Percentiles rank a stretch among this genome's conserved stretches.
These are phyloP conservation scores for Corythoichthys intestinalis DNA, from an alignment of 2,113 vertebrate genomes.

Conservation along the genomic window DNA sequence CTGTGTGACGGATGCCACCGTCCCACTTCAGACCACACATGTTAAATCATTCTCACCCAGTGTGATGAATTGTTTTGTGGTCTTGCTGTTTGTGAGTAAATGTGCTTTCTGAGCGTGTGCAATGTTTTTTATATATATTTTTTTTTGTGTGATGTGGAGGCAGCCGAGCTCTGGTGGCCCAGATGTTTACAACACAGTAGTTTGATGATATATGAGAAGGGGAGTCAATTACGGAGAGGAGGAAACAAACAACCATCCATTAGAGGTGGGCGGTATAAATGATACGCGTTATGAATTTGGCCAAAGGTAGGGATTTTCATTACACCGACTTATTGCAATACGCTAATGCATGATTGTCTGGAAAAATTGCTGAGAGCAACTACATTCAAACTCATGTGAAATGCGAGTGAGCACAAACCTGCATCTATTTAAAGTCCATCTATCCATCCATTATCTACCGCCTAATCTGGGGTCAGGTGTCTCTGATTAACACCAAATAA, in stretches of 20 bases:
- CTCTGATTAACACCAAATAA: too few relatives aligned
- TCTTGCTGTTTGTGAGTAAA: constrained; percentile 10
- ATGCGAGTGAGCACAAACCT: too few relatives aligned
- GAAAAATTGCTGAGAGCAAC: too few relatives aligned
- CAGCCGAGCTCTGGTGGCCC: constrained; percentile 34
- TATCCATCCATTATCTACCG: too few relatives aligned
- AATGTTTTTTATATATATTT: constrained; percentile 15
- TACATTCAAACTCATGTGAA: too few relatives aligned
- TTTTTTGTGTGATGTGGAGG: constrained; percentile 11
- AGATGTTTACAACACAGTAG: constrained; percentile 34
- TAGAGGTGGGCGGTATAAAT: too few relatives aligned
- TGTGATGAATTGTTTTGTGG: constrained; percentile 34
- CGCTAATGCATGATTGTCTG: too few relatives aligned
- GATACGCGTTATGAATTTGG: too few relatives aligned
- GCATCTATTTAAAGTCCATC: too few relatives aligned
- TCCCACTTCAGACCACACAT: constrained; percentile 9
- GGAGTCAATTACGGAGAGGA: neutral
- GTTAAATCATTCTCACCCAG: constrained; percentile 39
- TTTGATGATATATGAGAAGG: neutral
- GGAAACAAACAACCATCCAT: constrained; percentile 4
- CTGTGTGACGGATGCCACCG: constrained; percentile 32
- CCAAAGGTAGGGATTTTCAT: too few relatives aligned
- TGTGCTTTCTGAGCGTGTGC: constrained; percentile 8
- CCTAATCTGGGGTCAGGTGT: too few relatives aligned
- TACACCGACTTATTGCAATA: too few relatives aligned